These are phyloP conservation scores for Lampris incognitus DNA, from an alignment of 2,113 vertebrate genomes.

Conservation along the genomic window DNA sequence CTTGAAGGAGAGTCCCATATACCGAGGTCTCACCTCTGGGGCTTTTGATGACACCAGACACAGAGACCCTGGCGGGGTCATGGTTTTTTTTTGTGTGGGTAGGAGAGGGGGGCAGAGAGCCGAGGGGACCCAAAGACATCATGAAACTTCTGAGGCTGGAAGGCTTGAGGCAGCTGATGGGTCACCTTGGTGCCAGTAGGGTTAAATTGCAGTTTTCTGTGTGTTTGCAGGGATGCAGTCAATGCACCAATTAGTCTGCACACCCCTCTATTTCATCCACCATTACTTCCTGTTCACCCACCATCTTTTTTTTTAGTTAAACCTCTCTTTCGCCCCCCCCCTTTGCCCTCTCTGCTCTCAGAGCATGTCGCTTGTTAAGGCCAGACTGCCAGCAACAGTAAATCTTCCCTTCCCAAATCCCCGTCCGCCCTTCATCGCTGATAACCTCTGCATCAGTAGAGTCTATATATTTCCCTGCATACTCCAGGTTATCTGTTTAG, in stretches of 20 bases:
- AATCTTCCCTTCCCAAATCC: constrained; percentile 40
- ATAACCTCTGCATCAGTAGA: constrained; percentile 14
- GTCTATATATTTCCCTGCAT: constrained; percentile 15
- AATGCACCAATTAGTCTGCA: constrained; percentile 28
- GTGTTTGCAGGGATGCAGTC: constrained; percentile 51
- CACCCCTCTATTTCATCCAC: not conserved
- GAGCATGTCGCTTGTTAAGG: constrained; percentile 17
- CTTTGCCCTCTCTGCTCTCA: constrained; percentile 30
- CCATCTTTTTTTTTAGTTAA: not conserved
- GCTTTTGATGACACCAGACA: constrained; percentile 43
- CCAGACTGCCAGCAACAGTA: constrained; percentile 37
- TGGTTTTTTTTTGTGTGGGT: not conserved
- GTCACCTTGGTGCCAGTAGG: constrained; percentile 19
- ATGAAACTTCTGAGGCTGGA: constrained; percentile 19
- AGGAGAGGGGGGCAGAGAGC: not conserved
- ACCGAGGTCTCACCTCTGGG: constrained; percentile 36
- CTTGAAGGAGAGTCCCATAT: constrained; percentile 46
- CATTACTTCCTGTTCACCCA: not conserved
- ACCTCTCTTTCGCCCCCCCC: not conserved
- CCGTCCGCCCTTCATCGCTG: not conserved
- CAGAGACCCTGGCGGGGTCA: constrained; percentile 16
- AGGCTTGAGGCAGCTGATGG: constrained; percentile 7
- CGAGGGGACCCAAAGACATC: constrained; percentile 25
- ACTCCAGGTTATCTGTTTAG: constrained; percentile 48
- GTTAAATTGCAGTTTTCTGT: constrained; percentile 49